These are phyloP conservation scores for Xiphorhynchus erythropygius DNA, from an alignment of 2,797 vertebrate genomes.

Conservation along the genomic window DNA sequence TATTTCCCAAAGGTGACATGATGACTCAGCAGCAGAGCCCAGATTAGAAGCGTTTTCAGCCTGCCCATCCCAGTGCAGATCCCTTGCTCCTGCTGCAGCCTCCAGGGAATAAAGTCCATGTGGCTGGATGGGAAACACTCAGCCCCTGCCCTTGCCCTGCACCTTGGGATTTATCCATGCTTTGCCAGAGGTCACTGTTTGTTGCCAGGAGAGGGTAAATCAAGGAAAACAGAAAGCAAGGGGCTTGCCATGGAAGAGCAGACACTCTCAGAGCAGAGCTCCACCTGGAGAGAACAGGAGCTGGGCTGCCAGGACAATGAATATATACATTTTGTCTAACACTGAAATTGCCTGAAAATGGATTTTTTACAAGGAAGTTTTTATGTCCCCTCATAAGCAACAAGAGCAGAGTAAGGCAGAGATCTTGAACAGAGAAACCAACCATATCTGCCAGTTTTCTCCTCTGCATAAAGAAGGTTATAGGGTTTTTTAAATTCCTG, in stretches of 20 bases:
- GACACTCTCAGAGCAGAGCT: background rate
- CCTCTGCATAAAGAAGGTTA: background rate
- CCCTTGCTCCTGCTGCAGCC: background rate
- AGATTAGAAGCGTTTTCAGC: background rate
- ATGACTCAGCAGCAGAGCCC: slow-evolving; percentile 1
- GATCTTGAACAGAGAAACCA: background rate
- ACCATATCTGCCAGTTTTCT: background rate
- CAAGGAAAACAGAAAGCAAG: background rate
- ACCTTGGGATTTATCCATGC: background rate
- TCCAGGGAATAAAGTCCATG: background rate
- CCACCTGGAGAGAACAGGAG: background rate
- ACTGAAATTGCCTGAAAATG: background rate
- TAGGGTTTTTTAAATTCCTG: background rate
- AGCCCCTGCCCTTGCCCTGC: background rate
- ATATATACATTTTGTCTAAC: fast-evolving
- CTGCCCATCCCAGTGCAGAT: background rate
- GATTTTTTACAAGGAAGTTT: background rate
- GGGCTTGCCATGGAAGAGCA: background rate
- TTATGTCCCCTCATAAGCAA: background rate
- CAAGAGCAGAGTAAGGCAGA: background rate
- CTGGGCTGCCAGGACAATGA: background rate
- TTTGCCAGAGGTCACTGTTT: background rate
- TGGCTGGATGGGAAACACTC: background rate
- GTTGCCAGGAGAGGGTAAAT: background rate
- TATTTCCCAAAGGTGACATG: background rate